Evolutionary conservation across 2,797 vertebrate species (phyloP).

Genomic region (Sarcoramphus papa): DNA sequence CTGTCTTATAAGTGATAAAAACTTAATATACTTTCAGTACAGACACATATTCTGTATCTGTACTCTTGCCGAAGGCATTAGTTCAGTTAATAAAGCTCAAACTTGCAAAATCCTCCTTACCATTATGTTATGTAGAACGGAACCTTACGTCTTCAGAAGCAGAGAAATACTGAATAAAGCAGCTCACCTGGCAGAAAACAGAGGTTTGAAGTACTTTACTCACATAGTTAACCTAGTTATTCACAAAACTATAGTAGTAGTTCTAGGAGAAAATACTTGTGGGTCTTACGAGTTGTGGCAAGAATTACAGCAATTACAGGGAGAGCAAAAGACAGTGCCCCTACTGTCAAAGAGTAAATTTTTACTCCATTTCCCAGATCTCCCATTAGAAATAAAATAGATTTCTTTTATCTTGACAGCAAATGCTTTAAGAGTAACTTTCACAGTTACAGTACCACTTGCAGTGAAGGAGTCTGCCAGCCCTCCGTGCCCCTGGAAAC

Average conservation of each 20-base stretch:
- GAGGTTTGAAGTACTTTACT: background rate
- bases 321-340: background rate
- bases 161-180: background rate
- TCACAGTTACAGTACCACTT: background rate
- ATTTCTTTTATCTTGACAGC: background rate
- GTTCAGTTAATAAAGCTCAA: background rate
- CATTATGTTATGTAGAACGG: background rate
- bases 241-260: background rate
- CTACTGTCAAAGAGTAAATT: background rate
- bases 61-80: background rate
- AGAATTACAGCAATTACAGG: background rate
- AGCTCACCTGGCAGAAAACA: background rate
- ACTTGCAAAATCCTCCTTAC: background rate
- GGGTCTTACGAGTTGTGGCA: background rate
- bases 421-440: background rate
- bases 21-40: background rate
- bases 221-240: background rate
- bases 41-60: background rate
- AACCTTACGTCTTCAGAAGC: background rate
- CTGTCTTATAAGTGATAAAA: background rate
- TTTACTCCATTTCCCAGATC: background rate
- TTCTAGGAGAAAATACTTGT: background rate
- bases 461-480: background rate
- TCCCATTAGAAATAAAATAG: background rate
- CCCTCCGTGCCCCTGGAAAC: background rate